These are phyloP conservation scores for Brachionus rubens DNA, from an alignment of 1,140 invertebrate species.

Conservation along the genomic window DNA sequence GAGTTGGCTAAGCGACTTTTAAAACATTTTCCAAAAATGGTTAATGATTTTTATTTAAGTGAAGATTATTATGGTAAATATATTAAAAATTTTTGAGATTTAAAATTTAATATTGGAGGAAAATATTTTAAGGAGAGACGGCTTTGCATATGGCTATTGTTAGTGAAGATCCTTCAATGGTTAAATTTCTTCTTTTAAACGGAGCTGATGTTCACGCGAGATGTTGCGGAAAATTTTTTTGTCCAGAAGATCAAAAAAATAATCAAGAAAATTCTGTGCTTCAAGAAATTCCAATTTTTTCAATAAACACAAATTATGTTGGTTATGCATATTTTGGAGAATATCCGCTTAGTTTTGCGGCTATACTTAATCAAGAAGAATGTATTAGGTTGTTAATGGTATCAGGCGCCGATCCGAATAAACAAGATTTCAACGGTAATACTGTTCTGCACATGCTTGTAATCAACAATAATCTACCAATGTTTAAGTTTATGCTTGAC, in stretches of 20 bases:
- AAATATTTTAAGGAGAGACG: conserved; percentile 51
- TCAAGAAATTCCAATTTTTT: conserved; percentile 85
- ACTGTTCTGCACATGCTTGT: conserved; percentile 93
- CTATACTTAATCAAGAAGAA: conserved; percentile 92
- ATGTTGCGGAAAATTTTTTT: conserved; percentile 79
- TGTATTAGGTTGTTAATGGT: conserved; percentile 88
- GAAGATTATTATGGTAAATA: conserved; percentile 87
- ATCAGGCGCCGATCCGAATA: conserved; percentile 86
- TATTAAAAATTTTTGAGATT: background rate
- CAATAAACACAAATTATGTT: conserved; percentile 82
- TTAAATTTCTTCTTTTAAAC: conserved; percentile 86
- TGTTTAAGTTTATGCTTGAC: conserved; percentile 91
- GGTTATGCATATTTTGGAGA: conserved; percentile 97
- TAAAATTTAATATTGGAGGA: background rate
- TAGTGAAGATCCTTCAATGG: conserved; percentile 94
- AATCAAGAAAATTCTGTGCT: conserved; percentile 72
- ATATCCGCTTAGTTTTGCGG: conserved; percentile 91
- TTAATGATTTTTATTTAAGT: conserved; percentile 89
- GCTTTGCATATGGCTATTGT: conserved; percentile 90
- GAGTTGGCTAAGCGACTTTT: conserved; percentile 87
- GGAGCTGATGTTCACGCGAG: conserved; percentile 82
- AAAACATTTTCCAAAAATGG: conserved; percentile 85
- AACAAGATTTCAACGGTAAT: conserved; percentile 94
- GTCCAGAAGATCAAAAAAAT: conserved; percentile 91
- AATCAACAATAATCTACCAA: conserved; percentile 87